phyloP scores from a whole-genome alignment of 2,888 invertebrate species.

The Terebella lapidaria region DNA sequence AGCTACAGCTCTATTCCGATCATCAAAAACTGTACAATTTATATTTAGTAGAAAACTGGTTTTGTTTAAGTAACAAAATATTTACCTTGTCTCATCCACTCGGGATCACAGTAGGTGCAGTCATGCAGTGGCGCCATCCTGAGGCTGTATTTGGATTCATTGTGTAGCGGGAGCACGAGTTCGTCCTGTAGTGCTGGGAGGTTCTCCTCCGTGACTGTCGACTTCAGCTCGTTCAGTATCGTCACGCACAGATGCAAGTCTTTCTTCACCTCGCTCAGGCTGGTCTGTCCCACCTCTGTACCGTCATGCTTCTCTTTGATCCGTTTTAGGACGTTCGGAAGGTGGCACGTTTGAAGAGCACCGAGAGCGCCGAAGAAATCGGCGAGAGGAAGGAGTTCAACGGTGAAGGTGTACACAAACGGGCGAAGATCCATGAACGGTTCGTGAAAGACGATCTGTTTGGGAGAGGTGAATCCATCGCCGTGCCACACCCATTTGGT shows the following conservation, averaged over 20 bases:
- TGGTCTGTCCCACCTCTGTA: neutral
- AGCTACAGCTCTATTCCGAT: too few relatives aligned
- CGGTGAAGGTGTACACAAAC: constrained; percentile 25
- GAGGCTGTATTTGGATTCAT: constrained; percentile 5
- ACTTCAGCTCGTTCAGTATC: constrained; percentile 26
- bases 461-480: constrained; percentile 26
- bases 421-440: constrained; percentile 28
- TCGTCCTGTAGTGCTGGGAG: constrained; percentile 12
- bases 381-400: constrained; percentile 17
- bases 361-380: constrained; percentile 21
- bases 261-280: constrained; percentile 16
- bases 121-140: constrained; percentile 23
- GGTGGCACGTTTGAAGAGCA: constrained; percentile 15
- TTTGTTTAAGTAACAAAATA: too few relatives aligned
- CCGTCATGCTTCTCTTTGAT: constrained; percentile 21
- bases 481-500: constrained; percentile 32
- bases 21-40: too few relatives aligned
- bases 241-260: constrained; percentile 26
- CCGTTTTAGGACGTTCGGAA: constrained; percentile 18
- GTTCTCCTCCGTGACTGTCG: constrained; percentile 12
- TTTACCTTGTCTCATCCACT: constrained; percentile 26
- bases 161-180: constrained; percentile 21
- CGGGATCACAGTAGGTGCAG: constrained; percentile 31
- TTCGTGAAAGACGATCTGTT: constrained; percentile 18
- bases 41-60: too few relatives aligned